phyloP scores from a whole-genome alignment of 1,140 invertebrate genomes.

The Papilio helenus region DNA sequence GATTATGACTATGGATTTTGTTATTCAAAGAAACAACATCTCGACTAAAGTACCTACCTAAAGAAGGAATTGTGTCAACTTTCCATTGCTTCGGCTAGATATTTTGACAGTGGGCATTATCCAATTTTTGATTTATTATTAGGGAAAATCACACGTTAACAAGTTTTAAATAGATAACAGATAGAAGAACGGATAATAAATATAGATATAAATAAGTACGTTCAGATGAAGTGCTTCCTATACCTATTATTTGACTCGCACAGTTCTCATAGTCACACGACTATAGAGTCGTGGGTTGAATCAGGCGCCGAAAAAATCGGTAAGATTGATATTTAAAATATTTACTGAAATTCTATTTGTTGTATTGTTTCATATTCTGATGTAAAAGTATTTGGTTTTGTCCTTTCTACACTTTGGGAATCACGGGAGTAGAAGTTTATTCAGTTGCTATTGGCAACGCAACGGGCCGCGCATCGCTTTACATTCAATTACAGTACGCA shows the following conservation, averaged over 20 bases:
- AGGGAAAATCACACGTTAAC: not conserved
- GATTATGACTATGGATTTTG: not conserved
- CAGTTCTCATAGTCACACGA: conserved; percentile 9
- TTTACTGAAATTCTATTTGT: not conserved
- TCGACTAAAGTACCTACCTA: no score
- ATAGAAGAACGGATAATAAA: conserved; percentile 24
- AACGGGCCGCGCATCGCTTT: conserved; percentile 40
- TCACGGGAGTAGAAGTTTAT: not conserved
- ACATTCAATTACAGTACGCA: conserved; percentile 43
- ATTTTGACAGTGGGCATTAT: not conserved
- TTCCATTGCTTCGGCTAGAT: no score
- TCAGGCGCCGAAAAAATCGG: not conserved
- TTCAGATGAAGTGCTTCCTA: conserved; percentile 3
- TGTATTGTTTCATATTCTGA: not conserved
- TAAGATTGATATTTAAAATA: not conserved
- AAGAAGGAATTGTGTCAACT: no score
- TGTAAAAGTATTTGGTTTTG: no score
- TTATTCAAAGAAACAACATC: no score
- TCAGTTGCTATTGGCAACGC: conserved; percentile 12
- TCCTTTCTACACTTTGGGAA: no score
- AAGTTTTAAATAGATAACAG: conserved; percentile 5
- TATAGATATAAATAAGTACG: conserved; percentile 1
- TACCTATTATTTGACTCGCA: not conserved
- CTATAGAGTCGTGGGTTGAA: no score
- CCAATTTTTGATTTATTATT: not conserved